These are phyloP conservation scores for Cyprinodon tularosa DNA, from an alignment of 2,113 vertebrate genomes.

Conservation along the genomic window DNA sequence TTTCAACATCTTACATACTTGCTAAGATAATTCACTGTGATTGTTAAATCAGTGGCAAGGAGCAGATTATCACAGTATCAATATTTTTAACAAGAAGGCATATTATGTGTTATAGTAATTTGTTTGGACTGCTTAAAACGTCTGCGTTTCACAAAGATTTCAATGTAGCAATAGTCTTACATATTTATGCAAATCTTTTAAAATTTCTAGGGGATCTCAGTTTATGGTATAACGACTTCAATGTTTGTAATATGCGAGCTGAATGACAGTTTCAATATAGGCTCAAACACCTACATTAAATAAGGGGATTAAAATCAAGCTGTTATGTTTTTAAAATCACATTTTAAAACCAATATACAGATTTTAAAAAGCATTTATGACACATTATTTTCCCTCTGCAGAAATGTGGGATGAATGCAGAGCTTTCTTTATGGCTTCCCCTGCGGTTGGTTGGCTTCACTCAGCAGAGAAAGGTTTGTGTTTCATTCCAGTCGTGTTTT, in stretches of 20 bases:
- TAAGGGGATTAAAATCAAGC: conserved; percentile 1
- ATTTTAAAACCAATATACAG: conserved; percentile 9
- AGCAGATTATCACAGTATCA: background rate
- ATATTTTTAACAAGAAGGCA: conserved; percentile 9
- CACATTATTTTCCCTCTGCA: conserved; percentile 33
- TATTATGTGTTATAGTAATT: conserved; percentile 5
- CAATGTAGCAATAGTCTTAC: conserved; percentile 21
- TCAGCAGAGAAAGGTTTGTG: conserved; percentile 51
- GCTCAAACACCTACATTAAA: conserved; percentile 4
- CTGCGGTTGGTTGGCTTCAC: conserved; percentile 54
- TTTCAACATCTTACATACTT: background rate
- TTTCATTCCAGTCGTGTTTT: conserved; percentile 70
- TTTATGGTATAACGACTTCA: conserved; percentile 44
- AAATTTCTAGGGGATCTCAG: conserved; percentile 32
- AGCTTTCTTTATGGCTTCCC: conserved; percentile 31
- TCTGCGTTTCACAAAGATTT: conserved; percentile 25
- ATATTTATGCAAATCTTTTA: conserved; percentile 48
- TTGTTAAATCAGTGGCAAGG: background rate
- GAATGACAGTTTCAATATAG: background rate
- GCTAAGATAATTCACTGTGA: background rate
- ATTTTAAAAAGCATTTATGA: conserved; percentile 20
- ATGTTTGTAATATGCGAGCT: conserved; percentile 35
- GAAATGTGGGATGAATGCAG: conserved; percentile 34
- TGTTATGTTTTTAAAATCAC: background rate
- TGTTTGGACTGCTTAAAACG: conserved; percentile 13